Conservation (phyloP, 2,113 vertebrate genomes). For the Thunnus thynnus region DNA sequence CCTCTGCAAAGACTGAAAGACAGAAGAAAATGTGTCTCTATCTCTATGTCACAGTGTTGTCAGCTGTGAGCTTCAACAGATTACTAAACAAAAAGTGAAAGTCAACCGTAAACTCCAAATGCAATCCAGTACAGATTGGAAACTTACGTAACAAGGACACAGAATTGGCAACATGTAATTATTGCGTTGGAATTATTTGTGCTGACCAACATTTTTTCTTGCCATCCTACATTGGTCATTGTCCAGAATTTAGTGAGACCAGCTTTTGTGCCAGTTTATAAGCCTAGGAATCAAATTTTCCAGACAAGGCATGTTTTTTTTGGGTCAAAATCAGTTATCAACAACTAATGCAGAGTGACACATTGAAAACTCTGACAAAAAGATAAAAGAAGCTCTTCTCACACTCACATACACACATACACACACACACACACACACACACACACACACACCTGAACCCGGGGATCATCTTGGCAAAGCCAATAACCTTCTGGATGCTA, state of each 20-base stretch:
- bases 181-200: background rate
- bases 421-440: background rate
- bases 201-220: background rate
- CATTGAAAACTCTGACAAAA: background rate
- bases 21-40: background rate
- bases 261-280: background rate
- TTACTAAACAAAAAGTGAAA: background rate
- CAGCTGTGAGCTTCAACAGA: background rate
- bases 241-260: background rate
- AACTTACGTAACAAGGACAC: background rate
- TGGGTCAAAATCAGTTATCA: background rate
- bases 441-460: conserved; percentile 91
- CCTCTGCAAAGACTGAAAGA: background rate
- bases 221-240: background rate
- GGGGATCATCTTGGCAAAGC: conserved; percentile 98
- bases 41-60: background rate
- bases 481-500: conserved; percentile 98
- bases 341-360: conserved; percentile 14
- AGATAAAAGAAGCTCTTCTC: background rate
- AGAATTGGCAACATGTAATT: background rate
- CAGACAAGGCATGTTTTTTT: background rate
- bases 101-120: background rate
- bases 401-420: background rate
- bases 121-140: background rate
- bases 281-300: background rate